Evolutionary conservation across 2,113 vertebrate species (phyloP), one percentile per base, ranked within the genome.

Genomic region (Hemicordylus capensis): DNA sequence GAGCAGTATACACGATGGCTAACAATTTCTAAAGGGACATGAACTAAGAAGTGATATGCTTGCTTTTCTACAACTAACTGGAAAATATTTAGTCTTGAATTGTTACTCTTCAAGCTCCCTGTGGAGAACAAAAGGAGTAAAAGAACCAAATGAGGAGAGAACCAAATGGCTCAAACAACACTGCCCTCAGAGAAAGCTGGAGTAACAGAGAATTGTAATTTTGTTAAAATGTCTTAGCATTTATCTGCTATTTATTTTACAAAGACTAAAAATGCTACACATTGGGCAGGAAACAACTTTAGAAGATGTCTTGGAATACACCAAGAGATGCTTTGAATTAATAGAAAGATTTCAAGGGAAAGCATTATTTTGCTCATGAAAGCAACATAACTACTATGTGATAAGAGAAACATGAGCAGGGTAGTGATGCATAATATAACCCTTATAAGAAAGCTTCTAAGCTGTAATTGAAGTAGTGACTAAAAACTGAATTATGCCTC

Each of bases 1-100:
- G 64, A 84, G 87, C 17, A 89, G n/a, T 4, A 58, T 79, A 81
- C 61, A 83, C 78, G 82, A 89, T 74, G 4, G 56, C 26, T 46
- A 76, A 42, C 26, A 85, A 70, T 79, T 88, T 82, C 11, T 84
- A 80, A 75, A 87, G 85, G 46, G 81, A 87, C 81, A 76, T n/a
- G 75, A 91, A 79, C 37, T 75, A 93, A 76, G 12, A 86, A 72
- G 70, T 72, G 46, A 8, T 67, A 44, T 83, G 69, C 10, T 81
- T 89, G 14, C 0, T 69, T 91, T 88, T 89, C 85, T 34, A 42
- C 54, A 88, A 81, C 42, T 90, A 89, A 89, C n/a, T 87, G 20
- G 26, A 90, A 37, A 79, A 85, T 87, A 91, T 42, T 69, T 28
- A 70, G 31, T 69, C 51, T 81, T 89, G 66, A 90, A 85, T 15